A percentile compares a stretch with the other conserved stretches of the same genome.
phyloP scores from a whole-genome alignment of 2,113 vertebrate species.

The Platycercus adscitus region DNA sequence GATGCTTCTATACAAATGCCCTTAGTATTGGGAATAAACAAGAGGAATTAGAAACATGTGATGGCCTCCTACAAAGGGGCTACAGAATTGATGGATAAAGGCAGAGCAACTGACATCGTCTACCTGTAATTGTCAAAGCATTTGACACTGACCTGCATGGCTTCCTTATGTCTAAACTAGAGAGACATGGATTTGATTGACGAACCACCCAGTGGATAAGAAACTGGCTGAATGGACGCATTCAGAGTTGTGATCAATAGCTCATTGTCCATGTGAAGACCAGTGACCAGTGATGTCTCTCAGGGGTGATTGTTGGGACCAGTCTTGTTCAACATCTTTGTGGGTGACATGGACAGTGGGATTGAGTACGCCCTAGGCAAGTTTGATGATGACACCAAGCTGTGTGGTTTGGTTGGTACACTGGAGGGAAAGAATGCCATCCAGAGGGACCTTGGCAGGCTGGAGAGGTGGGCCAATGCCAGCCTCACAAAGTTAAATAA shows the following conservation, averaged over 20 bases:
- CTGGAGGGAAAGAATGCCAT: neutral
- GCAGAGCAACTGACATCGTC: neutral
- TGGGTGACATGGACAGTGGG: neutral
- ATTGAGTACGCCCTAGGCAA: neutral
- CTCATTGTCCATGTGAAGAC: neutral
- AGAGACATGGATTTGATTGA: neutral
- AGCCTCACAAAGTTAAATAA: neutral
- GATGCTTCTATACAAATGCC: neutral
- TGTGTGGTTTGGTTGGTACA: neutral
- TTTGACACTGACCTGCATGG: neutral
- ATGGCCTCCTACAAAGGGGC: neutral
- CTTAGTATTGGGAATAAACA: neutral
- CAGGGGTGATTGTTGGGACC: neutral
- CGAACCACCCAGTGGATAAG: neutral
- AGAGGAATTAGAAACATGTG: neutral
- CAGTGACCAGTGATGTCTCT: neutral
- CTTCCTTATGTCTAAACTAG: neutral
- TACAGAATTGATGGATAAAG: neutral
- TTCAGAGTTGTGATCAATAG: neutral
- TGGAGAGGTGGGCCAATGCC: neutral
- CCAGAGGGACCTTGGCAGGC: neutral
- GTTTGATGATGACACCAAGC: neutral
- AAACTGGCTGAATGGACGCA: neutral
- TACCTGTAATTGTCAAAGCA: neutral
- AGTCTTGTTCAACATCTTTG: neutral